Conservation (phyloP, 2,797 vertebrate genomes). For the Macropus fuliginosus region DNA sequence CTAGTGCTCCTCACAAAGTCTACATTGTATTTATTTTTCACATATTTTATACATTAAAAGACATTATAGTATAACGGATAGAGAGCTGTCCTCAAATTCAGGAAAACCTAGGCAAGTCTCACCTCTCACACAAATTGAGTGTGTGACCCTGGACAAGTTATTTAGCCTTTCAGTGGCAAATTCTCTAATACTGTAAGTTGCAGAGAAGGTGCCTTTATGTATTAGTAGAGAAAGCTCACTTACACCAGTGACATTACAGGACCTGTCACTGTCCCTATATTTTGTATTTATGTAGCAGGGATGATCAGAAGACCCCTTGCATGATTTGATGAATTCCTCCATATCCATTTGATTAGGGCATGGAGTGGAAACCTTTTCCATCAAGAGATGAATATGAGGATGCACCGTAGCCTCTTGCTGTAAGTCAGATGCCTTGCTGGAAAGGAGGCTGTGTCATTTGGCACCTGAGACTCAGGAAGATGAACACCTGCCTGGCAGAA, state of each 20-base stretch:
- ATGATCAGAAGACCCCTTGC: background rate
- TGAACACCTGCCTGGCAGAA: background rate
- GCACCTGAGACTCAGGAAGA: background rate
- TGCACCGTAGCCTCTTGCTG: background rate
- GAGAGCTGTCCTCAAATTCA: background rate
- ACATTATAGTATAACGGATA: background rate
- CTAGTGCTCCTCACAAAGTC: background rate
- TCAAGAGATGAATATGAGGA: background rate
- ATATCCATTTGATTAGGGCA: background rate
- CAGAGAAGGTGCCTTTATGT: background rate
- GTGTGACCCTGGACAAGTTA: background rate
- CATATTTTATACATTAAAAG: background rate
- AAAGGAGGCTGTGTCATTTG: background rate
- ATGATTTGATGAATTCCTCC: background rate
- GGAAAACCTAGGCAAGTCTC: background rate
- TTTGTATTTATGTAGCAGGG: background rate
- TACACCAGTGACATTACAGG: background rate
- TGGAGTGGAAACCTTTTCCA: background rate
- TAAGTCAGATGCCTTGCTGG: background rate
- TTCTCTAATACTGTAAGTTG: background rate
- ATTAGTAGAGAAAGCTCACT: background rate
- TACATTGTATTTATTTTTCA: background rate
- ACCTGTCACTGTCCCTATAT: background rate
- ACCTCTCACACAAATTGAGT: background rate
- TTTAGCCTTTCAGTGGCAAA: background rate